Percentiles rank a stretch among this genome's conserved stretches.
phyloP scores from a whole-genome alignment of 1,140 invertebrate species.

The Sycobia sp. region DNA sequence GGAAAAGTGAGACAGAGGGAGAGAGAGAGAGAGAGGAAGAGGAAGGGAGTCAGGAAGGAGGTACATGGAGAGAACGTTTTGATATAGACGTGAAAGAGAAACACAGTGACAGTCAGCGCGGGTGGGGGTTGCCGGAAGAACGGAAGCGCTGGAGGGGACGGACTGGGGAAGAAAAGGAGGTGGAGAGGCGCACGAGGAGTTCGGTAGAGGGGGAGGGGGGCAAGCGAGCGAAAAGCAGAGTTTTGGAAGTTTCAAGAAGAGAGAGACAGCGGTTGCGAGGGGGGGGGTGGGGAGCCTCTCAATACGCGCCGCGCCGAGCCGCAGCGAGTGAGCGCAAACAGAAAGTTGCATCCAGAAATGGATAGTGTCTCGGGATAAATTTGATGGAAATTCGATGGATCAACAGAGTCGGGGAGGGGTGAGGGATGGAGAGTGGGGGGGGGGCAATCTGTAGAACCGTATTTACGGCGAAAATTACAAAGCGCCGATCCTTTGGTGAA shows the following conservation, averaged over 20 bases:
- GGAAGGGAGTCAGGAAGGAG: neutral
- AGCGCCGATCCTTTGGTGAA: too few relatives aligned
- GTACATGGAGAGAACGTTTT: slow-evolving; percentile 31
- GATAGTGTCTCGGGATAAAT: slow-evolving; percentile 56
- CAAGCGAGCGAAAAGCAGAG: slow-evolving; percentile 34
- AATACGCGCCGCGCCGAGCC: slow-evolving; percentile 47
- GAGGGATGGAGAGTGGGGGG: neutral
- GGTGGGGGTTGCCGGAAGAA: neutral
- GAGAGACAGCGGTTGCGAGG: too few relatives aligned
- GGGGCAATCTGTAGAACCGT: too few relatives aligned
- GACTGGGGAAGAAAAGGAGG: slow-evolving; percentile 13
- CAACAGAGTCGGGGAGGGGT: slow-evolving; percentile 41
- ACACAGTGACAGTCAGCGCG: neutral
- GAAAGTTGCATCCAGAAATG: slow-evolving; percentile 51
- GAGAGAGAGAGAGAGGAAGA: slow-evolving; percentile 36
- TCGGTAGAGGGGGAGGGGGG: slow-evolving; percentile 11
- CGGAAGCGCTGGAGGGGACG: neutral
- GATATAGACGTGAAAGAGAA: slow-evolving; percentile 11
- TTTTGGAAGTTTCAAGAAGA: slow-evolving; percentile 54
- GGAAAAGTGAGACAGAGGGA: slow-evolving; percentile 47
- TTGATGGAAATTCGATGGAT: slow-evolving; percentile 56
- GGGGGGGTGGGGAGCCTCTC: too few relatives aligned
- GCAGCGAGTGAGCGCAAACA: slow-evolving; percentile 55
- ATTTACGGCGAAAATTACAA: too few relatives aligned
- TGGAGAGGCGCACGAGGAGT: too few relatives aligned